These are phyloP conservation scores for Chunga burmeisteri DNA, from an alignment of 2,113 vertebrate genomes.

Conservation along the genomic window DNA sequence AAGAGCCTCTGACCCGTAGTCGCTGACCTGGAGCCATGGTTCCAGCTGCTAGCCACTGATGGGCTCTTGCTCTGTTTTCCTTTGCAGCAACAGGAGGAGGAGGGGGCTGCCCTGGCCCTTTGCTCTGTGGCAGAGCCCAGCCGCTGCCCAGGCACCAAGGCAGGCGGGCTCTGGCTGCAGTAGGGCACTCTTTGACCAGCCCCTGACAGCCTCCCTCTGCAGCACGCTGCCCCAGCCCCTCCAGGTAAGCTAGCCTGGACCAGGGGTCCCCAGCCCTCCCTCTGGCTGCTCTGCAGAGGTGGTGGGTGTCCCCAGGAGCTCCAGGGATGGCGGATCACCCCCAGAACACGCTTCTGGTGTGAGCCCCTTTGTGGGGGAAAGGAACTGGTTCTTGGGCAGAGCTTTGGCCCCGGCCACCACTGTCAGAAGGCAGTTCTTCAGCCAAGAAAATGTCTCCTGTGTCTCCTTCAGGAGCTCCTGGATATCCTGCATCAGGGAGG, in stretches of 20 bases:
- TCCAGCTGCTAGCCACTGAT: not conserved
- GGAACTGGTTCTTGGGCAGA: not conserved
- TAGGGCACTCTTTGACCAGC: rapidly evolving
- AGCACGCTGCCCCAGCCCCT: not conserved
- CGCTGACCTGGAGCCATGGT: rapidly evolving
- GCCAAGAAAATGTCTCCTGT: not conserved
- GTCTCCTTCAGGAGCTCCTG: not conserved
- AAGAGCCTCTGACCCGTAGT: not conserved
- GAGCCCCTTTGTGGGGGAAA: not conserved
- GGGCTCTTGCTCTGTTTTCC: not conserved
- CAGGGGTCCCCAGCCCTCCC: not conserved
- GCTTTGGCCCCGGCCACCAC: not conserved
- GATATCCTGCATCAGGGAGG: not conserved
- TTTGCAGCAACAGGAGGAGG: not conserved
- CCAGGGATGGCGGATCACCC: not conserved
- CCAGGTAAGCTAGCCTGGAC: not conserved
- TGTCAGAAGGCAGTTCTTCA: not conserved
- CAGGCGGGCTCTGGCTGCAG: not conserved
- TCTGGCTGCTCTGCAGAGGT: not conserved
- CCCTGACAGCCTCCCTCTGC: not conserved
- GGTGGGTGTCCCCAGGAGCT: no score
- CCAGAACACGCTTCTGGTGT: no score
- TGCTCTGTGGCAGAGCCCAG: not conserved
- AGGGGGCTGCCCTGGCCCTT: not conserved
- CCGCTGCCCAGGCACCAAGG: not conserved